Evolutionary conservation across 2,888 invertebrate genomes (phyloP), one percentile per base, ranked within the genome.

Genomic region (Polyommatus icarus): DNA sequence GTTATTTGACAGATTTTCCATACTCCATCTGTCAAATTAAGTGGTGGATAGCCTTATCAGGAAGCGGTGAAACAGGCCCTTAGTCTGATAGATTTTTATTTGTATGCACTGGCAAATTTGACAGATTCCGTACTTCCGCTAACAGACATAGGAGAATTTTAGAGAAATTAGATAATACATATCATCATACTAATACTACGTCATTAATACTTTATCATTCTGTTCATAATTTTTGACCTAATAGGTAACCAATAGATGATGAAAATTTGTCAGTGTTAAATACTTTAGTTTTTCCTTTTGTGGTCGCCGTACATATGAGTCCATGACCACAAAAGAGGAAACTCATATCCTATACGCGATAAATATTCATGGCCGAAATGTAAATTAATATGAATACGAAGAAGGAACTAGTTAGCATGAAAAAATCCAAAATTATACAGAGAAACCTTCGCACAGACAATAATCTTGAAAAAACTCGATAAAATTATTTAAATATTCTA

Each of bases 381-480:
- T 32, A 67, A 67, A 67, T 67, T 20, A 67, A 67, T 29, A 67
- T 67, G 29, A 67, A 67, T 67, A 32, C 67, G 18, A 29, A 67
- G 67, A 67, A 67, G 67, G 18, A 67, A 67, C 67, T 67, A 67
- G 67, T 67, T 67, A 67, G 67, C 67, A 67, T 67, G 67, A 67
- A 67, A 61, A 24, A 18, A 67, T 67, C 7, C 7, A 67, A 67
- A 67, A 29, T 29, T 24, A 24, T 61, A 61, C 24, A 24, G 1
- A 24, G 24, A 61, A 12, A 61, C 24, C 20, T 67, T 67, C 67
- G 29, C 67, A 67, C 67, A 15, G 67, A 32, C 67, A 67, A 32
- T 67, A 29, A 67, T 15, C 29, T 29, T 67, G 29, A 32, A 67
- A 7, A 32, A 15, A 67, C 15, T 67, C 29, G 67, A 15, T 67